Conservation (phyloP, 2,888 invertebrate genomes). For the Luperina nickerlii region DNA sequence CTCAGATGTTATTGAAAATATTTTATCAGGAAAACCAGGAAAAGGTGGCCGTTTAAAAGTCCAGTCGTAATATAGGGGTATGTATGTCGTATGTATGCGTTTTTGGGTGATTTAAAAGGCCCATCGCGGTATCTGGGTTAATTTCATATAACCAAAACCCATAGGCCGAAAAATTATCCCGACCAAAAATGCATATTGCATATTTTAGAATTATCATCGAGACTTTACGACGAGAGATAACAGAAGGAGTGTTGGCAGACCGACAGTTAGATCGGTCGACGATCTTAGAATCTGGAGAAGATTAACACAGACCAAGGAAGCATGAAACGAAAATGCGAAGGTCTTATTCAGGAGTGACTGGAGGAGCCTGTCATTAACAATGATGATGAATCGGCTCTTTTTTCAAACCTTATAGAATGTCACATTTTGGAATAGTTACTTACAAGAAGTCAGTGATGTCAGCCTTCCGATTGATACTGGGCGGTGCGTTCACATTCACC, state of each 20-base stretch:
- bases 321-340: neutral
- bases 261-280: neutral
- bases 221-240: neutral
- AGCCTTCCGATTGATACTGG: slow-evolving; percentile 89
- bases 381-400: too few relatives aligned
- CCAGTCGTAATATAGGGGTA: neutral
- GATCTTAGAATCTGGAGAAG: neutral
- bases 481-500: slow-evolving; percentile 92
- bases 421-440: slow-evolving; percentile 67
- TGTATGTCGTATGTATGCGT: too few relatives aligned
- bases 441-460: slow-evolving; percentile 91
- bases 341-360: neutral
- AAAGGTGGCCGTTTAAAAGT: neutral
- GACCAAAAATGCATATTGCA: neutral
- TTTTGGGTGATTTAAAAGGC: too few relatives aligned
- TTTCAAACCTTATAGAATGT: neutral
- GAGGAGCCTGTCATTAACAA: neutral
- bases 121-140: neutral
- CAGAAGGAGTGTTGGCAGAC: neutral
- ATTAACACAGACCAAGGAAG: neutral
- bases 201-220: too few relatives aligned
- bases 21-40: neutral
- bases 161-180: neutral
- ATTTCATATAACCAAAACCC: neutral
- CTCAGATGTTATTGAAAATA: neutral